Evolutionary conservation across 1,140 invertebrate species (phyloP), one percentile per base, ranked within the genome.

Genomic region (Eupristina koningsbergeri): DNA sequence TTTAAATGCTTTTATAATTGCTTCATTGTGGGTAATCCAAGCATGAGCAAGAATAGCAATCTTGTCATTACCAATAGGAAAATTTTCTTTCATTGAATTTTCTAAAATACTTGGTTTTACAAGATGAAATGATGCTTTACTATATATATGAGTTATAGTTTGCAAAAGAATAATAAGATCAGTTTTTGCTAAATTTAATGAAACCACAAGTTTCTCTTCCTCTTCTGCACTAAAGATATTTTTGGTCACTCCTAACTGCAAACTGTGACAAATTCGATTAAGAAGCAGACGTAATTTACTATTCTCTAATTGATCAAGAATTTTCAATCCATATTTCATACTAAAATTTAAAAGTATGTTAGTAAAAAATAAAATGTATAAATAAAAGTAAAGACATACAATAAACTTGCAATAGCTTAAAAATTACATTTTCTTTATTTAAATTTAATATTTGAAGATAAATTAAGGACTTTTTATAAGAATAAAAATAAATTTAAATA

Each of bases 251-350:
- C 61, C 85, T 34, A 86, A 84, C 41, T 89, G 86, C 15, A 91
- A 61, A 13, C 84, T 88, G 58, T 90, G 89, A 75, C 90, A 91
- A 77, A 92, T 89, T 69, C 88, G 86, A 80, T 89, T 91, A 29
- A 90, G 86, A 2, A 92, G 84, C 9, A 89, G 85, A 26, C 90
- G 89, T 19, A 92, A 90, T 88, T 92, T 92, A n/a, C 86, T 87
- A 47, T 84, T 89, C 71, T 91, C 90, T 13, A 91, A n/a, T 83
- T 86, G 84, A 75, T 85, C 81, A 17, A 88, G 67, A 77, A 91
- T 86, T 22, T 86, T 86, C 8, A 91, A 75, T 53, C 90, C 90
- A 79, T 85, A 76, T 81, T 89, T 84, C 0, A 91, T 45, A 29
- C 90, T 91, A 34, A 58, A 85, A 81, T 61, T 67, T 36, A 75